A percentile compares a stretch with the other conserved stretches of the same genome.
Evolutionary conservation across 2,888 invertebrate genomes (phyloP).

Genomic region (Beris chalybata): DNA sequence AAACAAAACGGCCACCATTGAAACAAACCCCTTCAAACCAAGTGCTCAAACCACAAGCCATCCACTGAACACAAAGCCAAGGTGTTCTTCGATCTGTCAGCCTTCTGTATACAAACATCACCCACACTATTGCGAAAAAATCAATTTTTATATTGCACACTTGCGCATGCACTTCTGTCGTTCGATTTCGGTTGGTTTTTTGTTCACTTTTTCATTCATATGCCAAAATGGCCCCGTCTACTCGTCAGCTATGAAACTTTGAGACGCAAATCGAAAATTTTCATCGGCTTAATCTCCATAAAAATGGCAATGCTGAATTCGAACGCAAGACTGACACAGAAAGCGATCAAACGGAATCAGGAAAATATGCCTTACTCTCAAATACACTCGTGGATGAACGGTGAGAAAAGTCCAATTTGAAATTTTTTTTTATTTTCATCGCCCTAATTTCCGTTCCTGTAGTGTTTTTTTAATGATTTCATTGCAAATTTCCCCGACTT

Average conservation of each 20-base stretch:
- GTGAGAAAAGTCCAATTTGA: constrained; percentile 53
- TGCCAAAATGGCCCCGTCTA: constrained; percentile 32
- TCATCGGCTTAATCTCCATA: constrained; percentile 9
- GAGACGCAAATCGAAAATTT: constrained; percentile 15
- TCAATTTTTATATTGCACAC: neutral
- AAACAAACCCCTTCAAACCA: too few relatives aligned
- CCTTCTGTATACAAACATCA: too few relatives aligned
- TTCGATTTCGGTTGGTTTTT: neutral
- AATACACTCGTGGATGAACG: constrained; percentile 85
- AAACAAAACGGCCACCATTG: too few relatives aligned
- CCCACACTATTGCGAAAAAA: neutral
- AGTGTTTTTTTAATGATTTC: too few relatives aligned
- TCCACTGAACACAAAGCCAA: too few relatives aligned
- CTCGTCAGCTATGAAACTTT: constrained; percentile 17
- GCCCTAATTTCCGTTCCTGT: too few relatives aligned
- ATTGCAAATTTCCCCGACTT: neutral
- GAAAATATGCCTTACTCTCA: constrained; percentile 78
- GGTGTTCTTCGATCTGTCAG: too few relatives aligned
- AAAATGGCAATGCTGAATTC: constrained; percentile 70
- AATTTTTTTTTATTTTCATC: too few relatives aligned
- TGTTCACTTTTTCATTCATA: constrained; percentile 16
- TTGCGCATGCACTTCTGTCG: neutral
- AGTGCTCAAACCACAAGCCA: too few relatives aligned
- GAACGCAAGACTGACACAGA: constrained; percentile 73
- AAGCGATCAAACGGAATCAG: constrained; percentile 74